Evolutionary conservation across 2,797 vertebrate species (phyloP).

Genomic region (Gadopsis bispinosus): DNA sequence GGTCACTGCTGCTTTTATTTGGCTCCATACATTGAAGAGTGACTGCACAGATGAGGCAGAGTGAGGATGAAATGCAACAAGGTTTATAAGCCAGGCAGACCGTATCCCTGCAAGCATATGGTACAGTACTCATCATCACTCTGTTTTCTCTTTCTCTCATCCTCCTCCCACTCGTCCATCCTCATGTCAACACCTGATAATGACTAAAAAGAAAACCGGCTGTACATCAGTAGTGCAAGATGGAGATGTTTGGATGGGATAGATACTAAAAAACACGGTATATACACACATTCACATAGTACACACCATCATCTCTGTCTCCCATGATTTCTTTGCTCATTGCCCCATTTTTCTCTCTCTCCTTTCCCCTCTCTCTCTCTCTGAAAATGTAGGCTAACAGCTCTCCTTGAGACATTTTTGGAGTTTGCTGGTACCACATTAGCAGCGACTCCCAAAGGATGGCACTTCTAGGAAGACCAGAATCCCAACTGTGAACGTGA

Average conservation of each 20-base stretch:
- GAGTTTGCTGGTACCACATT: constrained; percentile 53
- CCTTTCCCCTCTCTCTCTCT: not conserved
- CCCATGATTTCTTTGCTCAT: not conserved
- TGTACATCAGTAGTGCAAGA: constrained; percentile 1
- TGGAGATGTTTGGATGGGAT: not conserved
- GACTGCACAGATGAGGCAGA: not conserved
- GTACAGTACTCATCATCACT: constrained; percentile 2
- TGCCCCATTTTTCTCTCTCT: constrained; percentile 21
- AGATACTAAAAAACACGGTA: constrained; percentile 3
- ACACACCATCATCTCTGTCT: not conserved
- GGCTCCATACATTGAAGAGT: not conserved
- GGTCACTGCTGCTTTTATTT: constrained; percentile 5
- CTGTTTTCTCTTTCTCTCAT: constrained; percentile 12
- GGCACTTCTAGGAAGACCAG: constrained; percentile 42
- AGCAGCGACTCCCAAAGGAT: constrained; percentile 49
- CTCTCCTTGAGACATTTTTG: constrained; percentile 62
- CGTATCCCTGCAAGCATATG: constrained; percentile 11
- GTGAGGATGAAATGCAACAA: constrained; percentile 1
- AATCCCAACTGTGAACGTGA: constrained; percentile 26
- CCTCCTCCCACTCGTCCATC: not conserved
- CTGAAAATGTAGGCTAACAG: constrained; percentile 64
- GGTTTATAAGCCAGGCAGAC: constrained; percentile 10
- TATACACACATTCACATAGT: not conserved
- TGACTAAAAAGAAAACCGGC: not conserved
- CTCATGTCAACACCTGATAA: constrained; percentile 27